Percentiles rank a stretch among this genome's conserved stretches.
Conservation (phyloP, 2,888 invertebrate genomes). For the Salpingus planirostris region DNA sequence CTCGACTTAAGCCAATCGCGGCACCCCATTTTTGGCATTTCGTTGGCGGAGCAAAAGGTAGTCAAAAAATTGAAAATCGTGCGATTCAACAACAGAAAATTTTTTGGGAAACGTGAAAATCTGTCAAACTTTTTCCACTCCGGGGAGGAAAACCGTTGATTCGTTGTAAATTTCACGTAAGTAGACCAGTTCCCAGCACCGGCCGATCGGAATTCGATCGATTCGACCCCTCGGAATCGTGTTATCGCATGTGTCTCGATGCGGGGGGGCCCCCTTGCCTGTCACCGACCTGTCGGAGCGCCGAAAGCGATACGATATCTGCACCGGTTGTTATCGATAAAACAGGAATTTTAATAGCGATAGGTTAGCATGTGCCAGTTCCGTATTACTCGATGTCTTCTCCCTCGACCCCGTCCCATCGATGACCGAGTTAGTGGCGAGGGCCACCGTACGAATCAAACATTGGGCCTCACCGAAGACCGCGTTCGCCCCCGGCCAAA, state of each 20-base stretch:
- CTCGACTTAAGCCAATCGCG: slow-evolving; percentile 30
- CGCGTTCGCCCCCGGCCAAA: slow-evolving; percentile 2
- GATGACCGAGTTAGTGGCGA: slow-evolving; percentile 39
- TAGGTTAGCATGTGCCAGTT: slow-evolving; percentile 35
- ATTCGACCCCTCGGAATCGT: too few species aligned
- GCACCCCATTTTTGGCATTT: slow-evolving; percentile 28
- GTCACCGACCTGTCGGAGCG: slow-evolving; percentile 20
- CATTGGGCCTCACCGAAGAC: slow-evolving; percentile 17
- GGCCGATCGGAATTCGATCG: too few species aligned
- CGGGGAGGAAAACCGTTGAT: not conserved
- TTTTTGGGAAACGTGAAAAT: slow-evolving; percentile 30
- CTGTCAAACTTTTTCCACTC: slow-evolving; percentile 4
- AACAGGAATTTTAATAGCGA: too few species aligned
- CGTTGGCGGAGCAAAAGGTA: slow-evolving; percentile 26
- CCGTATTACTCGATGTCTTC: too few species aligned
- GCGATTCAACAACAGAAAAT: slow-evolving; percentile 35
- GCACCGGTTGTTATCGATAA: slow-evolving; percentile 39
- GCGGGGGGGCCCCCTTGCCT: too few species aligned
- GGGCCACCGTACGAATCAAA: slow-evolving; percentile 36
- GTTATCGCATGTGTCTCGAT: too few species aligned
- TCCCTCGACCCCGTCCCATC: too few species aligned
- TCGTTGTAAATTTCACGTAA: slow-evolving; percentile 39
- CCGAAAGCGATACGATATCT: too few species aligned
- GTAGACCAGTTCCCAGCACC: slow-evolving; percentile 19
- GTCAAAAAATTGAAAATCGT: slow-evolving; percentile 38